phyloP scores from a whole-genome alignment of 2,888 invertebrate genomes.

The Watsonalla cultraria region DNA sequence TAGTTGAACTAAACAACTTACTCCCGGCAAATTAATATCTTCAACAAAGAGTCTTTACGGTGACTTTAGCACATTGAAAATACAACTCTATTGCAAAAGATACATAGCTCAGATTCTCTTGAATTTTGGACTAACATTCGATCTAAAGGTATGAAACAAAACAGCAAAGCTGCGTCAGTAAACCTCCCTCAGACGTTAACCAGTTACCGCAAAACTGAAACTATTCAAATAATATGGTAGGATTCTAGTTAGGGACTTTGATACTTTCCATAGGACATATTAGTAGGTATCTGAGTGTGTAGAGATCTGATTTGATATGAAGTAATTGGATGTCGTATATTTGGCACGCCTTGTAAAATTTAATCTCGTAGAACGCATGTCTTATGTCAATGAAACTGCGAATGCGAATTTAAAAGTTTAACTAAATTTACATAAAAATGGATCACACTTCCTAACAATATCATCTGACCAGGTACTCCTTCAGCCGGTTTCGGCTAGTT shows the following conservation, averaged over 20 bases:
- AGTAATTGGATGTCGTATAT: too few species aligned
- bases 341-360: too few species aligned
- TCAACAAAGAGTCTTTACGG: constrained; percentile 21
- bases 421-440: too few species aligned
- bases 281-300: background rate
- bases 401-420: too few species aligned
- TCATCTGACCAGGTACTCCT: too few species aligned
- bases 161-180: constrained; percentile 49
- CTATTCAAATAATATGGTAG: constrained; percentile 52
- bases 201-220: constrained; percentile 63
- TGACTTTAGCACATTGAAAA: constrained; percentile 12
- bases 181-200: constrained; percentile 53
- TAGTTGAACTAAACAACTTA: constrained; percentile 68
- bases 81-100: constrained; percentile 15
- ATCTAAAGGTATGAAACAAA: constrained; percentile 17
- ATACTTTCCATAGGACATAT: background rate
- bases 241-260: constrained; percentile 1
- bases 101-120: constrained; percentile 24
- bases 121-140: constrained; percentile 7
- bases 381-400: too few species aligned
- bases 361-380: too few species aligned
- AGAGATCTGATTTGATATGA: too few species aligned
- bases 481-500: too few species aligned
- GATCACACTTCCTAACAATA: too few species aligned
- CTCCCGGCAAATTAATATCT: constrained; percentile 39